A percentile compares a stretch with the other conserved stretches of the same genome.
These are phyloP conservation scores for Xenopus petersii DNA, from an alignment of 2,797 vertebrate species.

Conservation along the genomic window DNA sequence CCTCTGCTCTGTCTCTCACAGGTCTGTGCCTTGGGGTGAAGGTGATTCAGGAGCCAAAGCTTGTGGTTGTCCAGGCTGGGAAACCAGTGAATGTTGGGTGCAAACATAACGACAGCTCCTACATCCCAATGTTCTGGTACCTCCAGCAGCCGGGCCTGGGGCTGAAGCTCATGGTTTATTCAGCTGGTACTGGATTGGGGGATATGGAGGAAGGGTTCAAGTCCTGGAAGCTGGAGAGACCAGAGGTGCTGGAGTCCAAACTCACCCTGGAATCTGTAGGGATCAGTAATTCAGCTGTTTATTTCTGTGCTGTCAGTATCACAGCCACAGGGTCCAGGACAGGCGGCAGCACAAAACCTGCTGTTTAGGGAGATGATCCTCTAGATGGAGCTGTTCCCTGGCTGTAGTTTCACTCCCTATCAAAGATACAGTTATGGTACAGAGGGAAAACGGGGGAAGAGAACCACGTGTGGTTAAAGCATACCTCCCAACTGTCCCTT, in stretches of 20 bases:
- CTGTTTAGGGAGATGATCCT: too few species aligned
- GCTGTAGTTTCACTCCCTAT: too few species aligned
- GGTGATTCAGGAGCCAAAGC: conserved; percentile 5
- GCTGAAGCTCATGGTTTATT: conserved; percentile 22
- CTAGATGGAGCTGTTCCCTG: too few species aligned
- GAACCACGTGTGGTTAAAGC: too few species aligned
- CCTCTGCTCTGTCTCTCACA: background rate
- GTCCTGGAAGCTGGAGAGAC: background rate
- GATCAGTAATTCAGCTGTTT: background rate
- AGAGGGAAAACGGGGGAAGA: too few species aligned
- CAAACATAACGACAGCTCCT: background rate
- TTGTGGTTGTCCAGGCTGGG: background rate
- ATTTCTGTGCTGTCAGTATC: conserved; percentile 4
- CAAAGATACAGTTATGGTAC: too few species aligned
- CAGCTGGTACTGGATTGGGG: background rate
- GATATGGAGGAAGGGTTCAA: background rate
- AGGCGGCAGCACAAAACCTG: background rate
- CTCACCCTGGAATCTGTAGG: background rate
- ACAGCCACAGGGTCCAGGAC: background rate
- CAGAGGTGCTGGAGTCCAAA: background rate
- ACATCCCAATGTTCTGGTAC: conserved; percentile 34
- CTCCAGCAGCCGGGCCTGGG: conserved; percentile 11
- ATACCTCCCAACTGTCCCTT: too few species aligned
- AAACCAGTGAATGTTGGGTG: background rate
- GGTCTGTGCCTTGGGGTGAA: background rate